Conservation (phyloP, 2,797 vertebrate species). For the Acrocephalus scirpaceus region DNA sequence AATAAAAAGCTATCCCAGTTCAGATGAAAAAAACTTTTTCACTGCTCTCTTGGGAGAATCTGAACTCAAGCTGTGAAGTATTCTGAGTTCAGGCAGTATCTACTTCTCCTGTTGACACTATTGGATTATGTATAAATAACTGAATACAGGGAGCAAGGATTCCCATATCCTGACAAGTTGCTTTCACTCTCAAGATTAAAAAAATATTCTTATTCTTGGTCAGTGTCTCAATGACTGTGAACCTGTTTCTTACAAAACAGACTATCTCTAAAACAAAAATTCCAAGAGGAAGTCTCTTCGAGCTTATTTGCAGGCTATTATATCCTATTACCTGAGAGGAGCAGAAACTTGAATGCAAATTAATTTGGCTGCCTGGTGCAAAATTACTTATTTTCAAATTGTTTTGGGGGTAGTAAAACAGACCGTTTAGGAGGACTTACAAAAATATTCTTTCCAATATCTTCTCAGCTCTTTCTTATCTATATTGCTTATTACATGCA, state of each 20-base stretch:
- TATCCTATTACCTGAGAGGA: background rate
- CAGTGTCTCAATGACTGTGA: background rate
- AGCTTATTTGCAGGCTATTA: background rate
- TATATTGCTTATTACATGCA: background rate
- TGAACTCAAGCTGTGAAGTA: background rate
- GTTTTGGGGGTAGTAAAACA: background rate
- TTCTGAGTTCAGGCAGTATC: background rate
- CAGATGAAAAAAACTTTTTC: background rate
- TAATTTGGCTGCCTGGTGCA: background rate
- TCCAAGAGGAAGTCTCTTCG: background rate
- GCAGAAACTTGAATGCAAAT: background rate
- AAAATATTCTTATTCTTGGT: background rate
- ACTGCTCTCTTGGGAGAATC: background rate
- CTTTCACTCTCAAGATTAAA: background rate
- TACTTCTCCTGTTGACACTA: background rate
- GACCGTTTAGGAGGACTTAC: background rate
- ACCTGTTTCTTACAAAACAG: background rate
- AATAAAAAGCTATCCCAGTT: background rate
- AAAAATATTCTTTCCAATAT: background rate
- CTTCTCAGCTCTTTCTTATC: background rate
- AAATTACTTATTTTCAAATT: background rate
- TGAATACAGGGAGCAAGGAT: background rate
- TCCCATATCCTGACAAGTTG: background rate
- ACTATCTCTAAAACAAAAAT: background rate
- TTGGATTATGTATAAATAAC: background rate